phyloP scores from a whole-genome alignment of 2,113 vertebrate genomes.

The Conger conger region DNA sequence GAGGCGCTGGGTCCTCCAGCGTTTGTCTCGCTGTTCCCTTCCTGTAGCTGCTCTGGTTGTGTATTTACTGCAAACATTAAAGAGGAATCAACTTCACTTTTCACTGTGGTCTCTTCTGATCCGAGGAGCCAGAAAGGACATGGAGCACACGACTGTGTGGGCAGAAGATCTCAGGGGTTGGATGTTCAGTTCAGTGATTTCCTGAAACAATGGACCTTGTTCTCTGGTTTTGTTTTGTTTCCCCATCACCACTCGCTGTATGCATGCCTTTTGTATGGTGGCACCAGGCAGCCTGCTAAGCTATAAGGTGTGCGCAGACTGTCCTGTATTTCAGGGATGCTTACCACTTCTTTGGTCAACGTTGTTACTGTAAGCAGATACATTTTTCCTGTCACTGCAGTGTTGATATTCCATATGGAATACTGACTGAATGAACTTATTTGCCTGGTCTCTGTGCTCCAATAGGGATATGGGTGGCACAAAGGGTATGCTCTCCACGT shows the following conservation, averaged over 20 bases:
- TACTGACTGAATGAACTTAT: background rate
- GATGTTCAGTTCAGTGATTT: background rate
- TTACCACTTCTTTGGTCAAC: constrained; percentile 1
- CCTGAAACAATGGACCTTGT: background rate
- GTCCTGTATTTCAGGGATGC: background rate
- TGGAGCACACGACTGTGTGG: background rate
- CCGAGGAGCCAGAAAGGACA: constrained; percentile 4
- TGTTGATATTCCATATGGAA: background rate
- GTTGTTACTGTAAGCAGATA: background rate
- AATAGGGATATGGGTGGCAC: background rate
- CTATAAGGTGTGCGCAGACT: background rate
- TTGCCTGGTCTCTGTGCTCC: background rate
- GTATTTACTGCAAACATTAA: constrained; percentile 40
- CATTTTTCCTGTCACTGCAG: background rate
- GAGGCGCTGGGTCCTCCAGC: background rate
- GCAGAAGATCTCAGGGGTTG: background rate
- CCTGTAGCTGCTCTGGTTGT: constrained; percentile 27
- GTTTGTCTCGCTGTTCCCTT: constrained; percentile 28
- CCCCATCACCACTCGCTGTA: background rate
- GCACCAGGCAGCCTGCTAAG: background rate
- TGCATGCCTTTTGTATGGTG: constrained; percentile 4
- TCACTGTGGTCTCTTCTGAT: constrained; percentile 38
- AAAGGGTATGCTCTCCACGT: background rate
- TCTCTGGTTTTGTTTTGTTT: background rate
- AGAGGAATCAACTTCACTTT: constrained; percentile 30